Evolutionary conservation across 2,797 vertebrate species (phyloP).

Genomic region (Labroides dimidiatus): DNA sequence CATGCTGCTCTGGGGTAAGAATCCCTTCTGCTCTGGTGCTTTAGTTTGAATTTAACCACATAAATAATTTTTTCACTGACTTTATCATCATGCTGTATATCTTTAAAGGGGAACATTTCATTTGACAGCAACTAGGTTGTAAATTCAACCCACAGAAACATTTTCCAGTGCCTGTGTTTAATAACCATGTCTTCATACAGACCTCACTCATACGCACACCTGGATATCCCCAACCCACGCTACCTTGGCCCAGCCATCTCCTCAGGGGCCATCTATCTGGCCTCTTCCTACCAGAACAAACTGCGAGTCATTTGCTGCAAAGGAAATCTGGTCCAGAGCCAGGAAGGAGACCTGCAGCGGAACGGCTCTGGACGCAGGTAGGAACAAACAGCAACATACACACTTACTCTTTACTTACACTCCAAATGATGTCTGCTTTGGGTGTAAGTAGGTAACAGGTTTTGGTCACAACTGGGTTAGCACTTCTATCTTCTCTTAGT

Average conservation of each 20-base stretch:
- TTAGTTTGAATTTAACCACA: not conserved
- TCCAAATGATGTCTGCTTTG: not conserved
- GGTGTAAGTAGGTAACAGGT: no score
- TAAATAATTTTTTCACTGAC: not conserved
- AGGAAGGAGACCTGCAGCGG: slow-evolving; percentile 90
- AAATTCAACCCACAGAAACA: not conserved
- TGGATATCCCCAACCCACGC: slow-evolving; percentile 95
- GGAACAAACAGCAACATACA: not conserved
- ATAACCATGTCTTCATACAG: slow-evolving; percentile 67
- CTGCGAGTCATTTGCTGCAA: slow-evolving; percentile 97
- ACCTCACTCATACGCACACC: slow-evolving; percentile 90
- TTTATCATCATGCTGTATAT: slow-evolving; percentile 12
- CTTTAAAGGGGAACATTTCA: not conserved
- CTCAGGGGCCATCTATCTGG: slow-evolving; percentile 94
- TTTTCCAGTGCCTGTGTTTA: not conserved
- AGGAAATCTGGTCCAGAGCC: slow-evolving; percentile 92
- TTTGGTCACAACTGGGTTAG: not conserved
- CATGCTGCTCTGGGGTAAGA: slow-evolving; percentile 93
- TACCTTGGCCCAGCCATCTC: slow-evolving; percentile 98
- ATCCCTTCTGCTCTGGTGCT: slow-evolving; percentile 3
- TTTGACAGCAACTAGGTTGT: not conserved
- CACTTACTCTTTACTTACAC: not conserved
- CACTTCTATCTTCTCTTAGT: not conserved
- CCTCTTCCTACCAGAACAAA: slow-evolving; percentile 98
- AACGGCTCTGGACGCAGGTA: slow-evolving; percentile 91